Conservation (phyloP, 2,797 vertebrate genomes). For the Esox masquinongy region DNA sequence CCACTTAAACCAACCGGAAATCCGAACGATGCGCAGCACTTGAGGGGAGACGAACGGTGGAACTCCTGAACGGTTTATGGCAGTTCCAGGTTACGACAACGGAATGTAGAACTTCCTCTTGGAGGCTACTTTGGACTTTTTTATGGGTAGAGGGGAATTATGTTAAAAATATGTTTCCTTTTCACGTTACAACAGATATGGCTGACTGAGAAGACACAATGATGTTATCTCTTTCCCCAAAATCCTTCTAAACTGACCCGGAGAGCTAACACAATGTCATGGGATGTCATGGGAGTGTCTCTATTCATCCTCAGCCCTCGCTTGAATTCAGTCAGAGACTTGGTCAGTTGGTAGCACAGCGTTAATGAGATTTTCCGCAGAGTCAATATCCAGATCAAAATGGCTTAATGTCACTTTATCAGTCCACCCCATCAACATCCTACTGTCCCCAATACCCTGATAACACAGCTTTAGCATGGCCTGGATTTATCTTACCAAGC, state of each 20-base stretch:
- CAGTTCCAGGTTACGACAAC: slow-evolving; percentile 56
- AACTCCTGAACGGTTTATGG: slow-evolving; percentile 24
- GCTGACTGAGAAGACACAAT: slow-evolving; percentile 6
- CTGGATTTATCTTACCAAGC: slow-evolving; percentile 66
- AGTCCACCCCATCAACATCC: slow-evolving; percentile 49
- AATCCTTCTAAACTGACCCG: slow-evolving; percentile 43
- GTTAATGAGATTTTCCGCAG: slow-evolving; percentile 51
- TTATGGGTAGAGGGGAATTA: slow-evolving; percentile 36
- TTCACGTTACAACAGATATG: slow-evolving; percentile 45
- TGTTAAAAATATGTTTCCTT: slow-evolving; percentile 38
- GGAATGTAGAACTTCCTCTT: slow-evolving; percentile 39
- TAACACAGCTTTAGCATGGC: slow-evolving; percentile 18
- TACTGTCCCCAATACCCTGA: slow-evolving; percentile 62
- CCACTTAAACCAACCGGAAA: slow-evolving; percentile 21
- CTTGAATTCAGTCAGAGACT: slow-evolving; percentile 63
- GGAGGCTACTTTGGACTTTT: slow-evolving; percentile 5
- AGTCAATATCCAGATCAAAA: slow-evolving; percentile 59
- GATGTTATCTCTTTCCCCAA: slow-evolving; percentile 23
- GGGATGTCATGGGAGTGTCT: too few species aligned
- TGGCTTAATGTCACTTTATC: slow-evolving; percentile 50
- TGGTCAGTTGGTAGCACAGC: slow-evolving; percentile 47
- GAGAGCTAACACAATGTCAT: slow-evolving; percentile 22
- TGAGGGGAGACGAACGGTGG: slow-evolving; percentile 31
- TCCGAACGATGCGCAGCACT: background rate
- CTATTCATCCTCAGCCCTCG: slow-evolving; percentile 1